Conservation (phyloP, 92 coral and sea anemone species). For the Micromussa lordhowensis region DNA sequence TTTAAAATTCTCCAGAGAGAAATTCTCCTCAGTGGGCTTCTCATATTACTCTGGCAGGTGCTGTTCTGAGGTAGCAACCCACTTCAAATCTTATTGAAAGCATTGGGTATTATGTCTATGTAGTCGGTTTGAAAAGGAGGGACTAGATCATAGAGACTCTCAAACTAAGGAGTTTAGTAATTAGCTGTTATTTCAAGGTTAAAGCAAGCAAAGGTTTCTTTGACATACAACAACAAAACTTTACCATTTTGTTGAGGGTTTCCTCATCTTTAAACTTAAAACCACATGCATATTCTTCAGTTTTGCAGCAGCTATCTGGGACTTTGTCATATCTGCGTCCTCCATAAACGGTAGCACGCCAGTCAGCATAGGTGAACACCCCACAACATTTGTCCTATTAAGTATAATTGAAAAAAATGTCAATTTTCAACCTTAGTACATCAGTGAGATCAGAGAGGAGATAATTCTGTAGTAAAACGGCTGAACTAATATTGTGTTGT, state of each 20-base stretch:
- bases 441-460: background rate
- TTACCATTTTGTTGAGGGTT: slow-evolving; percentile 26
- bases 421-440: background rate
- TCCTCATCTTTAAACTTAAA: slow-evolving; percentile 28
- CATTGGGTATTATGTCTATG: too few relatives aligned
- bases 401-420: background rate
- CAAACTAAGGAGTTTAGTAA: too few relatives aligned
- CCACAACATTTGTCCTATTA: slow-evolving; percentile 59
- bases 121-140: too few relatives aligned
- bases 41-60: too few relatives aligned
- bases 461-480: background rate
- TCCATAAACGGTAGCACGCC: slow-evolving; percentile 55
- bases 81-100: too few relatives aligned
- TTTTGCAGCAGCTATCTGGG: slow-evolving; percentile 59
- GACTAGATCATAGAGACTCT: too few relatives aligned
- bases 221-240: too few relatives aligned
- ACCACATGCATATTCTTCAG: slow-evolving; percentile 29
- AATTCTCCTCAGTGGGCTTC: too few relatives aligned
- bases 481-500: too few relatives aligned
- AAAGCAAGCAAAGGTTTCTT: background rate
- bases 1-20: too few relatives aligned
- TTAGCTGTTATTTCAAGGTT: too few relatives aligned
- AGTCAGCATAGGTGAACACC: slow-evolving; percentile 48
- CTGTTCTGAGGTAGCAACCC: too few relatives aligned
- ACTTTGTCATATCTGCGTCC: slow-evolving; percentile 66